phyloP scores from a whole-genome alignment of 2,888 invertebrate genomes.

The Leptinotarsa juncta region DNA sequence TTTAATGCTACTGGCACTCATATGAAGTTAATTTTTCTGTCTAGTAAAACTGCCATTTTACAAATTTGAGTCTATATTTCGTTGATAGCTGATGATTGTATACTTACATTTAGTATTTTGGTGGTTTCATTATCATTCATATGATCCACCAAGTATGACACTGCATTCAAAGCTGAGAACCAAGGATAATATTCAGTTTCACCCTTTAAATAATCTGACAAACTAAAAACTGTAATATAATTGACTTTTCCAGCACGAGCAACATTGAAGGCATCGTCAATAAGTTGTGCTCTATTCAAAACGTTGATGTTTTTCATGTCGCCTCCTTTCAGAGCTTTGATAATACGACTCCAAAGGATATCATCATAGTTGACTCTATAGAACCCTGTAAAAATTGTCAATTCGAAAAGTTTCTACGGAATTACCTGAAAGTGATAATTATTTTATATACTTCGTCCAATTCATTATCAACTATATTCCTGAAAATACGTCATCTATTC shows the following conservation, averaged over 20 bases:
- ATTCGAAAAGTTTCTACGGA: too few relatives aligned
- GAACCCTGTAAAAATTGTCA: conserved; percentile 67
- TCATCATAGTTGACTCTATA: conserved; percentile 76
- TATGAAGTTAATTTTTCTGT: too few relatives aligned
- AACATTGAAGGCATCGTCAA: conserved; percentile 83
- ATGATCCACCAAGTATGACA: conserved; percentile 54
- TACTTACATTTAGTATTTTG: conserved; percentile 34
- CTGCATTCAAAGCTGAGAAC: conserved; percentile 72
- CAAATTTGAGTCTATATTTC: too few relatives aligned
- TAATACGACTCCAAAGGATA: conserved; percentile 70
- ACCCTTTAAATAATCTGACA: conserved; percentile 75
- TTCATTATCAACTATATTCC: background rate
- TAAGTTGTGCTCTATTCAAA: conserved; percentile 79
- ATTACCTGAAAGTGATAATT: too few relatives aligned
- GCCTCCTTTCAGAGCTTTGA: conserved; percentile 62
- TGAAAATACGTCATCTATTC: background rate
- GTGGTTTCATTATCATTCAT: conserved; percentile 36
- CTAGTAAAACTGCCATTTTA: too few relatives aligned
- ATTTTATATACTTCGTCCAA: background rate
- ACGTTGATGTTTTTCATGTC: conserved; percentile 69
- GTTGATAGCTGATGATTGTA: too few relatives aligned
- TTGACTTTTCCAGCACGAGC: conserved; percentile 74
- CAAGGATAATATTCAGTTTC: conserved; percentile 84
- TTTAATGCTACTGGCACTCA: too few relatives aligned
- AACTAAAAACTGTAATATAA: conserved; percentile 73